Evolutionary conservation across 2,797 vertebrate genomes (phyloP).

Genomic region (Oreochromis mossambicus): DNA sequence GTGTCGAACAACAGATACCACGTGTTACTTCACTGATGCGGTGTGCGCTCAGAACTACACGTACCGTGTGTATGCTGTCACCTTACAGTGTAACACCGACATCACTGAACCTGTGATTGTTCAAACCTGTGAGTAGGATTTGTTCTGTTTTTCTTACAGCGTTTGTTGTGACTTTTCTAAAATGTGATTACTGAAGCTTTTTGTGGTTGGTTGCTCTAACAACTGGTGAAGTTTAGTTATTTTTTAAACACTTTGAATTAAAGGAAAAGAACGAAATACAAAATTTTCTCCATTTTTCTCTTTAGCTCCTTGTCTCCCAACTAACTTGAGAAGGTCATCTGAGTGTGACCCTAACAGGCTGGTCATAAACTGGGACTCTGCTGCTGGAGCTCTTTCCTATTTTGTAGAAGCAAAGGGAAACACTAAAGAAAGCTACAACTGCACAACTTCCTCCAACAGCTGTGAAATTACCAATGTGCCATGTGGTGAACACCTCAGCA

Average conservation of each 20-base stretch:
- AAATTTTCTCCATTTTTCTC: neutral
- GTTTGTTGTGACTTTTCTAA: neutral
- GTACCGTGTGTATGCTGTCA: conserved; percentile 67
- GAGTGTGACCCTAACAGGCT: conserved; percentile 54
- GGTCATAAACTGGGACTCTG: conserved; percentile 67
- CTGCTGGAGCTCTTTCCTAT: conserved; percentile 71
- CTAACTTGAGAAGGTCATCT: conserved; percentile 52
- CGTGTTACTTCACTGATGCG: conserved; percentile 71
- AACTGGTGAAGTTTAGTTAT: neutral
- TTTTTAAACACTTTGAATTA: neutral
- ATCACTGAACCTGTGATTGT: conserved; percentile 37
- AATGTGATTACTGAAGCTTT: neutral
- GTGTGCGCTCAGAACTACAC: conserved; percentile 72
- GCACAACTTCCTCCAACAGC: conserved; percentile 62
- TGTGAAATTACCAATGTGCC: conserved; percentile 58
- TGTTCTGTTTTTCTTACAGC: neutral
- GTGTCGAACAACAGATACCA: conserved; percentile 62
- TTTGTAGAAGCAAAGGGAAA: conserved; percentile 65
- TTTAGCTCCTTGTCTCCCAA: conserved; percentile 71
- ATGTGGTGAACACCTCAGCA: conserved; percentile 76
- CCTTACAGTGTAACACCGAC: conserved; percentile 54
- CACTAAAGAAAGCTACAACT: conserved; percentile 67
- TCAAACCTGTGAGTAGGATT: conserved; percentile 65
- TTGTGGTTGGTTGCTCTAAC: neutral
- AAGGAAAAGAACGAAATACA: neutral